Base-by-base conservation (phyloP, 2,797 vertebrate species). In the Hirundo rustica region DNA sequence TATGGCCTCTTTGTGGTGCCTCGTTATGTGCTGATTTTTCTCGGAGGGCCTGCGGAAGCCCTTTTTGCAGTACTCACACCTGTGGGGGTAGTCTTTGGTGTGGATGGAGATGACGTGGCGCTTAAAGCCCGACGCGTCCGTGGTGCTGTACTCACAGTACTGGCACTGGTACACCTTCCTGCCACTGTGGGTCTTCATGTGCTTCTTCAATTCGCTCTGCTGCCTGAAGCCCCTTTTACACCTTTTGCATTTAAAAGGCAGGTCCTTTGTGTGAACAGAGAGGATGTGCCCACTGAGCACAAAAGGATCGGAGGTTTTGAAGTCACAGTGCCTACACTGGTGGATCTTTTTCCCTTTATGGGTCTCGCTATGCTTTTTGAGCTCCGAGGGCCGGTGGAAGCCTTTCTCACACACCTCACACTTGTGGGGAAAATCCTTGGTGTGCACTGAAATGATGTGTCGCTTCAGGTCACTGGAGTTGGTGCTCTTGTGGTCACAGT, bases 171-270 rank as follows among this genome's bases (percentile, higher is more conserved):
- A 99, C 85, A 99, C 99, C 95, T 99, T 99, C 96, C 99, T 98
- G 94, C 99, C 99, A 44, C 99, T 99, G 98, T 99, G 99, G 40
- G 99, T 99, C 98, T 99, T 99, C 99, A 99, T 99, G 98, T 99
- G 99, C 97, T 99, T 99, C 98, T 99, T 99, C 51, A 99, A 98
- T 98, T 99, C 99, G 0, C 97, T 98, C 16, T 99, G 99, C 95
- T 99, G 99, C 91, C 99, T 98, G 95, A 99, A 99, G 70, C 99
- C 99, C 94, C 99, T 98, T 97, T 99, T 99, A 97, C 99, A 99
- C 45, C 99, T 98, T 97, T 98, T 98, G 97, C 98, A 98, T 84
- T 98, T 98, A 94, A 98, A 97, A 95, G 98, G 98, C 96, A 98
- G 97, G 98, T 99, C 99, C 98, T 99, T 99, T 20, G 99, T 99